Base-by-base conservation (phyloP, 2,113 vertebrate species). In the Acrocephalus arundinaceus region DNA sequence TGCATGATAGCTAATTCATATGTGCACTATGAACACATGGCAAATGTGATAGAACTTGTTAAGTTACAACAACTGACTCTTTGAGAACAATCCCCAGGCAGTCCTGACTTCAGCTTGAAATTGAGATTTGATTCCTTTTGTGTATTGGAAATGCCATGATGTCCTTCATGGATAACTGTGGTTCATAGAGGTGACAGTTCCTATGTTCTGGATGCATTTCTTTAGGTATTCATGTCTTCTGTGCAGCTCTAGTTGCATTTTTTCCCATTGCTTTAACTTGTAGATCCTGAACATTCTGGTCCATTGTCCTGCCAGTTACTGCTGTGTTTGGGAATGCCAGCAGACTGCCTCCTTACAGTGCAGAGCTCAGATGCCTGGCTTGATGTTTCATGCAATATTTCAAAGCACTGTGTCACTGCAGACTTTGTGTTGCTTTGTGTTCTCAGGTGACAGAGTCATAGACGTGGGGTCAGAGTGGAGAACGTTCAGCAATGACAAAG, bases 401-500 rank as follows among this genome's bases (percentile, higher is more conserved):
- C 13, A 33, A 24, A 45, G 15, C 2, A 1, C 19, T 51, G 28
- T 11, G 48, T 52, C 77, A 77, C 84, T 46, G 49, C 55, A 78
- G n/a, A 39, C 46, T 15, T 8, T 3, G 35, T 72, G 0, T 81
- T 90, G 20, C n/a, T 88, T 76, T 96, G 39, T 95, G 71, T 67
- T 76, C 63, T 61, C 97, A 99, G 99, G 99, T 97, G 99, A 99
- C 94, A 98, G 99, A 15, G 99, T 99, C 63, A 99, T 99, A 5
- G 99, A 99, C 2, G 99, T 99, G 9, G 99, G 99, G 37, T 99
- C 99, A 5, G 99, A 99, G 93, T 99, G 99, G 99, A 98, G 99
- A 97, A 99, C 99, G 21, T 99, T 99, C 97, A 99, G 99, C 93
- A 99, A 99, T 61, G 99, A 99, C 97, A 99, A 99, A 98, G 99